Base-by-base conservation (phyloP, 2,113 vertebrate genomes). In the Melierax canorus region DNA sequence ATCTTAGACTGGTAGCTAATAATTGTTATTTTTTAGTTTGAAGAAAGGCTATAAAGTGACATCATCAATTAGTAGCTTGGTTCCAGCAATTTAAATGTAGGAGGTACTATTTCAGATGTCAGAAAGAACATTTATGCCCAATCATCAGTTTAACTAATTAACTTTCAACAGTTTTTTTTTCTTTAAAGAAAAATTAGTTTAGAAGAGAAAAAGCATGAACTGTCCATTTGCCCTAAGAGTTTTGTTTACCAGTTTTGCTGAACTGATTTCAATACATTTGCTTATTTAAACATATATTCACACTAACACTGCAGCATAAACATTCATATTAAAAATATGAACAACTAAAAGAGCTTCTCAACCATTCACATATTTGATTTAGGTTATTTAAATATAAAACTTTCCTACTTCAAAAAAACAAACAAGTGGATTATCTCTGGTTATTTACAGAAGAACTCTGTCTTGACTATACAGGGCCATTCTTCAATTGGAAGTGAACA, bases 61-160 rank as follows among this genome's bases (percentile, higher is more conserved):
- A 41, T 18, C 0, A 6, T 84, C 75, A 90, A 86, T 85, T 68
- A 96, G 43, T 27, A 94, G 66, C 51, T 84, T 82, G 39, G 91
- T 97, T 97, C 76, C 89, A 95, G 86, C 45, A 94, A 95, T 89
- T 95, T 93, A 74, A 88, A 80, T 22, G n/a, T 34, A 94, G 36
- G 18, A 32, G 53, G 48, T 81, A 78, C 32, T 75, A 62, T 17
- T 95, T 45, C 89, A 88, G 45, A 72, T 51, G 74, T 76, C 80
- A 85, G n/a, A 94, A 85, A 66, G 10, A 87, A 79, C 14, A 14
- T 60, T 94, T 94, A 81, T 91, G 74, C 64, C 12, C 17, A 78
- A 53, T 91, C 94, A 97, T 87, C 80, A 90, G 15, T 88, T 94
- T 58, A 78, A 51, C 68, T 82, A 95, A 96, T 90, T 97, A 94